A percentile compares a stretch with the other conserved stretches of the same genome.
These are phyloP conservation scores for Catocala nupta DNA, from an alignment of 2,888 invertebrate species.

Conservation along the genomic window DNA sequence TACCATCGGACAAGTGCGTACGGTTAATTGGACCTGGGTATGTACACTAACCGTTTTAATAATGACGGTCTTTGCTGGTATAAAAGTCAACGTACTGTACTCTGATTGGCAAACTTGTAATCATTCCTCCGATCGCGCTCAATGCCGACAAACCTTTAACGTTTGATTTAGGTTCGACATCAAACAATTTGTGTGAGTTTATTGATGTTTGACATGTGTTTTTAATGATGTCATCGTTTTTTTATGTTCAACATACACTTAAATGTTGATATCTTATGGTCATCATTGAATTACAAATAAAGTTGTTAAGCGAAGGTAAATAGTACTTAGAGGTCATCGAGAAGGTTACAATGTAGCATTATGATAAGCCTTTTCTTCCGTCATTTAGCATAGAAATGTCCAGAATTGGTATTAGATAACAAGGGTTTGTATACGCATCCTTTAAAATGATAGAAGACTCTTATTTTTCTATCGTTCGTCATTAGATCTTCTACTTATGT, in stretches of 20 bases:
- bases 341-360: constrained; percentile 17
- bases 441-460: no score
- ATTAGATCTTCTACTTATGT: no score
- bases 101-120: constrained; percentile 53
- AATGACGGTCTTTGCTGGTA: constrained; percentile 39
- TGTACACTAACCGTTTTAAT: constrained; percentile 55
- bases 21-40: constrained; percentile 54
- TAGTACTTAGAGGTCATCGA: constrained; percentile 45
- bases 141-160: constrained; percentile 43
- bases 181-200: constrained; percentile 19
- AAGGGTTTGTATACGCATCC: no score
- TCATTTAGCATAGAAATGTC: no score
- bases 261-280: constrained; percentile 30
- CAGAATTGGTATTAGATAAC: no score
- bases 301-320: constrained; percentile 39
- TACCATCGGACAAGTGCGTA: constrained; percentile 49
- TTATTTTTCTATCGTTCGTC: no score
- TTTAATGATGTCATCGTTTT: constrained; percentile 35
- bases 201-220: constrained; percentile 14
- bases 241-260: constrained; percentile 11
- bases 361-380: not conserved
- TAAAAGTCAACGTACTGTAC: constrained; percentile 49
- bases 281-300: constrained; percentile 44
- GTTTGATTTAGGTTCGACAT: constrained; percentile 36
- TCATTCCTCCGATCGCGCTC: constrained; percentile 39